Conservation (phyloP, 1,140 invertebrate species). For the Scaptomyza graminum region DNA sequence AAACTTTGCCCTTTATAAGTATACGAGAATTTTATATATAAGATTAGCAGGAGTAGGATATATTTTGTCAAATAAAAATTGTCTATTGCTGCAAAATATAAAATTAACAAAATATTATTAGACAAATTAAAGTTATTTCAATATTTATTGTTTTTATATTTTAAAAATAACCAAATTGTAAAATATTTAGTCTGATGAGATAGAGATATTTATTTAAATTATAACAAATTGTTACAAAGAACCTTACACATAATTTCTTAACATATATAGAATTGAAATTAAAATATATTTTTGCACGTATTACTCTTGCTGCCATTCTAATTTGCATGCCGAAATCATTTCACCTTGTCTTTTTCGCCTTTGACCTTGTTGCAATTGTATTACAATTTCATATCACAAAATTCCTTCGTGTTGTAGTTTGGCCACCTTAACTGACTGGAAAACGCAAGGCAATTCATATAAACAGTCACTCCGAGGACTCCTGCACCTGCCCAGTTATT, state of each 20-base stretch:
- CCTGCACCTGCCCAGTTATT: neutral
- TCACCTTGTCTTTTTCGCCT: neutral
- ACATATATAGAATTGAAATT: no score
- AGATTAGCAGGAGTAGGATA: no score
- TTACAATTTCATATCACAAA: neutral
- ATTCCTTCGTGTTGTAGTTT: conserved; percentile 10
- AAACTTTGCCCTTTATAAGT: no score
- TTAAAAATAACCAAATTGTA: no score
- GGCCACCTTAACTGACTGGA: conserved; percentile 26
- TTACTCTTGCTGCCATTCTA: neutral
- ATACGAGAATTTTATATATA: no score
- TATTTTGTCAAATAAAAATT: no score
- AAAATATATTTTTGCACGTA: neutral
- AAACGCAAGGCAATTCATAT: conserved; percentile 69
- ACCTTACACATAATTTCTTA: no score
- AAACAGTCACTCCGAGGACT: conserved; percentile 2
- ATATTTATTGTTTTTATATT: no score
- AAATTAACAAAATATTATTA: no score
- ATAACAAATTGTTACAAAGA: no score
- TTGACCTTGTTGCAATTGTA: neutral
- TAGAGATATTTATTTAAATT: no score
- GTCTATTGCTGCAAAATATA: neutral
- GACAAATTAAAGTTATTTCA: neutral
- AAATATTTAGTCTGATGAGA: no score
- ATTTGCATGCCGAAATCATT: neutral